A percentile compares a stretch with the other conserved stretches of the same genome.
phyloP scores from a whole-genome alignment of 2,888 invertebrate genomes.

The Clistopyga incitator region DNA sequence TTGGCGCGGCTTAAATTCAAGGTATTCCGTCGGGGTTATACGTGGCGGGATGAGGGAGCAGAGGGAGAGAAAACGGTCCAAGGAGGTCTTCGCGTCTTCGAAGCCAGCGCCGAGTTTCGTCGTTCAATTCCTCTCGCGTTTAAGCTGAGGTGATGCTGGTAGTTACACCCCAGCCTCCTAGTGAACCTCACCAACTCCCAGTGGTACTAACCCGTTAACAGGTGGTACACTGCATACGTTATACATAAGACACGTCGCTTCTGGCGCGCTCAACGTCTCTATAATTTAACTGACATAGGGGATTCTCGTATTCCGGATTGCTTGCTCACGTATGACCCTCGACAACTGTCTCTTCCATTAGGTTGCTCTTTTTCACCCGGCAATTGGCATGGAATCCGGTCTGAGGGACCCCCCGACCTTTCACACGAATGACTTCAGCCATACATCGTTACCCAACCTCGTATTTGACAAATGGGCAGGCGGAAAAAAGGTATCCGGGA shows the following conservation, averaged over 20 bases:
- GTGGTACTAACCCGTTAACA: constrained; percentile 61
- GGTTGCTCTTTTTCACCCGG: neutral
- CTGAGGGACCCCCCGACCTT: too few relatives aligned
- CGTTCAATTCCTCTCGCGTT: constrained; percentile 66
- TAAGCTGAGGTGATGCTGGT: constrained; percentile 59
- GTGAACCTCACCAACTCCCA: constrained; percentile 47
- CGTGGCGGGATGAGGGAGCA: constrained; percentile 19
- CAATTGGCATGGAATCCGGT: neutral
- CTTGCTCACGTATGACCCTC: neutral
- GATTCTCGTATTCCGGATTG: constrained; percentile 30
- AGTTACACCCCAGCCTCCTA: constrained; percentile 35
- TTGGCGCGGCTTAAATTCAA: constrained; percentile 53
- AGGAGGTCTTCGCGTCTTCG: constrained; percentile 52
- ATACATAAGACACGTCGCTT: constrained; percentile 7
- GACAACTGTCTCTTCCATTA: constrained; percentile 8
- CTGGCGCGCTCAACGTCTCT: neutral
- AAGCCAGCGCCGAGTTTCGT: constrained; percentile 60
- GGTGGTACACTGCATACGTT: constrained; percentile 65
- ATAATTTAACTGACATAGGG: constrained; percentile 46
- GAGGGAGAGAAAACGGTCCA: constrained; percentile 21
- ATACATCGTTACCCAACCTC: too few relatives aligned
- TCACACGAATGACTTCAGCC: too few relatives aligned
- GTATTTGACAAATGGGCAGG: too few relatives aligned
- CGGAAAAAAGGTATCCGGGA: too few relatives aligned
- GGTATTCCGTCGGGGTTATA: constrained; percentile 53